Percentiles rank a stretch among this genome's conserved stretches.
phyloP scores from a whole-genome alignment of 2,113 vertebrate species.

The Rhombomys opimus region DNA sequence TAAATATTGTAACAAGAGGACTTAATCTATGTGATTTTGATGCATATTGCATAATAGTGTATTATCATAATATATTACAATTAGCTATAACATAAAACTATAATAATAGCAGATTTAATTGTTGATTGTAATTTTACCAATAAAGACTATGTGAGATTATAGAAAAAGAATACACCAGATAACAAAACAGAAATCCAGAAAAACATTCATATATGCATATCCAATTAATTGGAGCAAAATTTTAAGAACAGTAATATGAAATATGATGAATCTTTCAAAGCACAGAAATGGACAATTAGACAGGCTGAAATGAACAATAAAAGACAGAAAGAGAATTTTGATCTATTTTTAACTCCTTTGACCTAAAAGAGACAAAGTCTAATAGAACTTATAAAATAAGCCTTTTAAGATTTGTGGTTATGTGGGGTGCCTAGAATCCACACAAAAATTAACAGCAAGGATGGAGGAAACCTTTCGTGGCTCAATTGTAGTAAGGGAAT shows the following conservation, averaged over 20 bases:
- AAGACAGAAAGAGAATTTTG: background rate
- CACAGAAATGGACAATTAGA: background rate
- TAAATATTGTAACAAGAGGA: background rate
- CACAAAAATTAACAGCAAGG: background rate
- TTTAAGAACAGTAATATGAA: background rate
- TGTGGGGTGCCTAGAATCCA: background rate
- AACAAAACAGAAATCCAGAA: background rate
- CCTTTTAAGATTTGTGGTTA: background rate
- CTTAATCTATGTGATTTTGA: background rate
- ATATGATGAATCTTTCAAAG: background rate
- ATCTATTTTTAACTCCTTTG: background rate
- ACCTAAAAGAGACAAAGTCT: background rate
- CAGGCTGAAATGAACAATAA: background rate
- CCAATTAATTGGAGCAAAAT: background rate
- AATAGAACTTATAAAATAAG: background rate
- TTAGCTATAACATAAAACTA: background rate
- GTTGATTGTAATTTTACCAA: background rate
- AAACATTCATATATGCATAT: background rate
- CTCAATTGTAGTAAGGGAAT: background rate
- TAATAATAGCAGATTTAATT: constrained; percentile 13
- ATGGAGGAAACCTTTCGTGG: too few relatives aligned
- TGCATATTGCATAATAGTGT: background rate
- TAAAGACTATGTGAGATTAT: background rate
- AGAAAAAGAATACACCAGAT: background rate
- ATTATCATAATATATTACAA: background rate